phyloP scores from a whole-genome alignment of 2,797 vertebrate species.

The Natrix natrix region DNA sequence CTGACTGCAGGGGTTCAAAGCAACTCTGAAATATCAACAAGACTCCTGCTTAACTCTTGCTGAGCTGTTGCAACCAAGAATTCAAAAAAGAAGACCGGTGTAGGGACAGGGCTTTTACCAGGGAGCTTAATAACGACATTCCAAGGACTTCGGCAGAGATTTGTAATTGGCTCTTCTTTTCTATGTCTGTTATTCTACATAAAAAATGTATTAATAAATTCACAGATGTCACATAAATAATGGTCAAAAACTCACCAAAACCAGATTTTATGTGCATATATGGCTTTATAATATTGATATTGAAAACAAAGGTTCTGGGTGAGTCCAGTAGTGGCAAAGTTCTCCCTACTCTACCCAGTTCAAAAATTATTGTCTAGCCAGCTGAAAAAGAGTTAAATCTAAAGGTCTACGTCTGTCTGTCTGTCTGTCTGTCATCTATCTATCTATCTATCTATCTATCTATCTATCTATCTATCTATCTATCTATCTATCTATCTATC shows the following conservation, averaged over 20 bases:
- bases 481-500: no score
- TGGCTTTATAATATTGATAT: background rate
- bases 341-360: background rate
- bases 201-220: background rate
- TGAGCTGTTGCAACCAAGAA: fast-evolving
- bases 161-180: background rate
- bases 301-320: background rate
- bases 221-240: background rate
- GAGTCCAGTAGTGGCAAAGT: background rate
- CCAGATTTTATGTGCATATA: background rate
- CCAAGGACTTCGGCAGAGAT: background rate
- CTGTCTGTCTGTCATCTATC: no score
- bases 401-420: background rate
- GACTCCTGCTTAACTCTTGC: constrained; percentile 64
- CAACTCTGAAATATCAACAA: constrained; percentile 44
- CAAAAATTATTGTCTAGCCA: background rate
- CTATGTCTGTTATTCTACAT: background rate
- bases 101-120: background rate
- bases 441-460: no score
- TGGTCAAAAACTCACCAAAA: background rate
- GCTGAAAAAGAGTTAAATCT: background rate
- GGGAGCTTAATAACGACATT: background rate
- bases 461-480: no score
- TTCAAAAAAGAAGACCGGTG: background rate
- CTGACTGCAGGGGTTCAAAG: constrained; percentile 41